A percentile compares a stretch with the other conserved stretches of the same genome.
Conservation (phyloP, 2,888 invertebrate genomes). For the Plusia festucae region DNA sequence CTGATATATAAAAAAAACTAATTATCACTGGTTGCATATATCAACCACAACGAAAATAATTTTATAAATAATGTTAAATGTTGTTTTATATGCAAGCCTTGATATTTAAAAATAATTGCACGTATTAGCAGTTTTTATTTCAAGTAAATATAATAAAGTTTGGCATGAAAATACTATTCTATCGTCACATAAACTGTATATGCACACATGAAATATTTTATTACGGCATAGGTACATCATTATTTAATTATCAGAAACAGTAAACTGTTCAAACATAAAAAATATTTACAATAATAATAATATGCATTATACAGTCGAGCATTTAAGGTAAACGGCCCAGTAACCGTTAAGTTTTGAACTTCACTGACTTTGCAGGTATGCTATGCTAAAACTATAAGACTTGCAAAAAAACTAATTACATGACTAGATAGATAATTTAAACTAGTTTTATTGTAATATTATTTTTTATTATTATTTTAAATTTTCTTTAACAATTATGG, state of each 20-base stretch:
- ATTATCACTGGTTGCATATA: background rate
- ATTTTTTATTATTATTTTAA: no score
- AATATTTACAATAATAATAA: background rate
- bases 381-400: no score
- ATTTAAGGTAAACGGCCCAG: no score
- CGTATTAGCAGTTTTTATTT: background rate
- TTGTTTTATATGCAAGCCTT: slow-evolving; percentile 31
- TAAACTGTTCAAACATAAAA: background rate
- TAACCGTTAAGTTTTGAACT: no score
- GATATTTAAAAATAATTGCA: slow-evolving; percentile 20
- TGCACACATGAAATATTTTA: slow-evolving; percentile 23
- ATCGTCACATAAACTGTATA: background rate
- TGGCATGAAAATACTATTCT: background rate
- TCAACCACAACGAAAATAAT: background rate
- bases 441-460: no score
- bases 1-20: no score
- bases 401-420: no score
- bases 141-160: background rate
- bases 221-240: slow-evolving; percentile 36
- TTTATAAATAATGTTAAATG: background rate
- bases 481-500: no score
- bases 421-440: no score
- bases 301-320: background rate
- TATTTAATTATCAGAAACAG: background rate
- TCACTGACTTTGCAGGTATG: no score